Conservation (phyloP, 2,888 invertebrate species). For the Mesorhabditis spiculigera region DNA sequence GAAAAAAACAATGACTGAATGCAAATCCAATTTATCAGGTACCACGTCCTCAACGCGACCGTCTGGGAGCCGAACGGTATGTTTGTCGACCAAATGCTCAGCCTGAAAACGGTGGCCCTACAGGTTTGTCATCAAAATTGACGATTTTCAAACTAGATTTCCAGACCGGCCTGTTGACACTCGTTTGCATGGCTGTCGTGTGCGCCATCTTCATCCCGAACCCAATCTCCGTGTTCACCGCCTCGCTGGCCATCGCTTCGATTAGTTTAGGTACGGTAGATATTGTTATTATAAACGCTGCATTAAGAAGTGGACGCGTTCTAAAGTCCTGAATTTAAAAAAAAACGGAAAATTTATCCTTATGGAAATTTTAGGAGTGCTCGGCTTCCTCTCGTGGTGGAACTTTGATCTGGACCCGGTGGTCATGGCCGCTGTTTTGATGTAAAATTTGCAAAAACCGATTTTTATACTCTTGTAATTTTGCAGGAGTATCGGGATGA, state of each 20-base stretch:
- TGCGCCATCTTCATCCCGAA: slow-evolving; percentile 56
- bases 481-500: slow-evolving; percentile 45
- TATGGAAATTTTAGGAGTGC: slow-evolving; percentile 40
- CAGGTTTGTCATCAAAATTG: slow-evolving; percentile 25
- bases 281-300: too few relatives aligned
- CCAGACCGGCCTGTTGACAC: slow-evolving; percentile 44
- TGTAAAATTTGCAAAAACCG: too few relatives aligned
- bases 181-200: slow-evolving; percentile 54
- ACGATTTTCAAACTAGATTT: slow-evolving; percentile 8
- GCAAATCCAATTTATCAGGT: too few relatives aligned
- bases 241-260: slow-evolving; percentile 49
- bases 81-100: slow-evolving; percentile 58
- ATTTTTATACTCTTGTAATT: too few relatives aligned
- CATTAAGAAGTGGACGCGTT: too few relatives aligned
- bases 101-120: slow-evolving; percentile 45
- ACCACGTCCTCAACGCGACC: slow-evolving; percentile 47
- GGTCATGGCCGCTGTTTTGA: slow-evolving; percentile 54
- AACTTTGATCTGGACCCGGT: slow-evolving; percentile 56
- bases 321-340: too few relatives aligned
- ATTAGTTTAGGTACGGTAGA: slow-evolving; percentile 52
- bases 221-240: slow-evolving; percentile 47
- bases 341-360: too few relatives aligned
- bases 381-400: slow-evolving; percentile 55
- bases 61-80: slow-evolving; percentile 53
- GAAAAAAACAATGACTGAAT: too few relatives aligned